Conservation (phyloP, 2,113 vertebrate genomes). For the Corapipo altera region DNA sequence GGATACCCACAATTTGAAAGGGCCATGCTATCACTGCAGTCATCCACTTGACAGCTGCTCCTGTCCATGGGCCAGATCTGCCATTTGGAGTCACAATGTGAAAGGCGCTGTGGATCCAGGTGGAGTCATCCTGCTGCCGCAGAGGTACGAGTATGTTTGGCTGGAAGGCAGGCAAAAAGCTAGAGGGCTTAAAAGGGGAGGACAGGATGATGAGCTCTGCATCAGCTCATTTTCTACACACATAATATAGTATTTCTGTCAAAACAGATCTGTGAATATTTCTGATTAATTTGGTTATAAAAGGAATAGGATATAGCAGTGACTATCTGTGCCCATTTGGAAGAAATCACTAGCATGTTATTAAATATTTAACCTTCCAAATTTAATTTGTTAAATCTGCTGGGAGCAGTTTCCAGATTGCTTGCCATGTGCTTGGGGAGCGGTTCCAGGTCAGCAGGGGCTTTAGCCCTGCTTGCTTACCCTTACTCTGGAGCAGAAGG, state of each 20-base stretch:
- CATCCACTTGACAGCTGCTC: not conserved
- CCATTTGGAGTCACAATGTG: not conserved
- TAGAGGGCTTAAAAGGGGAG: not conserved
- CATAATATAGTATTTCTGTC: not conserved
- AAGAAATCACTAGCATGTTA: not conserved
- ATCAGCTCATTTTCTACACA: not conserved
- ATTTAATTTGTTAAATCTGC: not conserved
- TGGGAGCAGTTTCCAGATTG: not conserved
- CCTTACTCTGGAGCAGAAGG: not conserved
- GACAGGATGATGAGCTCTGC: not conserved
- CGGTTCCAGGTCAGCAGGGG: not conserved
- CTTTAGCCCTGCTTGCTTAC: not conserved
- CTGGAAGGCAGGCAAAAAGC: not conserved
- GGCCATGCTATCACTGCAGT: too few species aligned
- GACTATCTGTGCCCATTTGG: not conserved
- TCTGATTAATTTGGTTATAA: not conserved
- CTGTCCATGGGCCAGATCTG: not conserved
- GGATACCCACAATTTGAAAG: not conserved
- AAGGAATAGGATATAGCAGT: not conserved
- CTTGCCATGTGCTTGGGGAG: not conserved
- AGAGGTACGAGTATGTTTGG: rapidly evolving
- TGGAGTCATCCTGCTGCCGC: not conserved
- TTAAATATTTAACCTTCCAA: constrained; percentile 32
- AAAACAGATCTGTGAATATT: not conserved
- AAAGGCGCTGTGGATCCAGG: not conserved